Percentiles rank a stretch among this genome's conserved stretches.
These are phyloP conservation scores for Forbesichthys agassizii DNA, from an alignment of 2,113 vertebrate species.

Conservation along the genomic window DNA sequence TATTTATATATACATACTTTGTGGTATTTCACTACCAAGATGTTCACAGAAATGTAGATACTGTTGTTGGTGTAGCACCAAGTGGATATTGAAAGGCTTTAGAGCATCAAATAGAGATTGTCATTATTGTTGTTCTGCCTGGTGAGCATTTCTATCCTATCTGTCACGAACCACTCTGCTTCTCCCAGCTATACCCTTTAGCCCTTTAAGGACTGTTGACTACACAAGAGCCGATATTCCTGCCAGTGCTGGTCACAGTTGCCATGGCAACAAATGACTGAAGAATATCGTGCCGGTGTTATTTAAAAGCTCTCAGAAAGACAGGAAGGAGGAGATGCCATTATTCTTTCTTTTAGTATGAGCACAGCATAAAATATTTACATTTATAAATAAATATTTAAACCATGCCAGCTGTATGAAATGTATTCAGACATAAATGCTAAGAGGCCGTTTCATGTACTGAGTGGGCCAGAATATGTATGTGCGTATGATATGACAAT, in stretches of 20 bases:
- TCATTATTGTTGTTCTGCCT: too few species aligned
- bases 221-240: slow-evolving; percentile 51
- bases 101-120: too few species aligned
- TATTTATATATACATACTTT: too few species aligned
- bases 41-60: too few species aligned
- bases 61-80: too few species aligned
- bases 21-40: too few species aligned
- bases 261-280: slow-evolving; percentile 73
- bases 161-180: too few species aligned
- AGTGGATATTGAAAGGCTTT: too few species aligned
- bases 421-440: slow-evolving; percentile 20
- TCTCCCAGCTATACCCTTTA: background rate
- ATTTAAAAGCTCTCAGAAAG: slow-evolving; percentile 43
- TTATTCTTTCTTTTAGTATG: slow-evolving; percentile 28
- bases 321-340: slow-evolving; percentile 43
- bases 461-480: background rate
- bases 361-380: background rate
- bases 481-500: background rate
- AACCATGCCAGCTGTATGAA: slow-evolving; percentile 20
- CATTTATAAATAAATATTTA: background rate
- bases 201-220: slow-evolving; percentile 61
- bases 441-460: slow-evolving; percentile 15
- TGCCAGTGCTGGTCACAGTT: slow-evolving; percentile 63
- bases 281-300: slow-evolving; percentile 52
- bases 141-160: too few species aligned